Evolutionary conservation across 2,888 invertebrate species (phyloP).

Genomic region (Stegophylla sp.): DNA sequence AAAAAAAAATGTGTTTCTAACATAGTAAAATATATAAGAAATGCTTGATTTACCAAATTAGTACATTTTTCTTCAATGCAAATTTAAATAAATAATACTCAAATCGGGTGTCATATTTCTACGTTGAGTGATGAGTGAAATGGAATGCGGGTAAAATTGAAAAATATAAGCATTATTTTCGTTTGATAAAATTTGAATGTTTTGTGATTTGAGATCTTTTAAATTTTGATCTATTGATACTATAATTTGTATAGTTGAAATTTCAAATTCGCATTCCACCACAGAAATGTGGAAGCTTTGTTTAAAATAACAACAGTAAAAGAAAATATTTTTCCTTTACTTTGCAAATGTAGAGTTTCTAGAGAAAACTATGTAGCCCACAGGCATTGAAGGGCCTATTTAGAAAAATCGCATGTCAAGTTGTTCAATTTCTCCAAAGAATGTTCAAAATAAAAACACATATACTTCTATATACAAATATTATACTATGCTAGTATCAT

Average conservation of each 20-base stretch:
- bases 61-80: no score
- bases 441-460: slow-evolving; percentile 21
- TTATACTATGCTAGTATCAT: slow-evolving; percentile 2
- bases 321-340: slow-evolving; percentile 1
- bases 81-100: no score
- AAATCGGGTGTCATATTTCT: no score
- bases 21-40: no score
- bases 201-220: neutral
- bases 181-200: neutral
- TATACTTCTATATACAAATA: neutral
- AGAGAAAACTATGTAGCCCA: neutral
- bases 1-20: no score
- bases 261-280: neutral
- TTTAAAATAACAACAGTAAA: neutral
- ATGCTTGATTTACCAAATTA: no score
- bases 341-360: neutral
- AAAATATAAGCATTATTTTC: neutral
- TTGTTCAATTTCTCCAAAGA: slow-evolving; percentile 16
- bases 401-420: slow-evolving; percentile 14
- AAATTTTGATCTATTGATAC: neutral
- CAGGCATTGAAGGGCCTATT: slow-evolving; percentile 25
- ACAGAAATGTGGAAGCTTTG: neutral
- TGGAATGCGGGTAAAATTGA: no score
- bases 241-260: neutral
- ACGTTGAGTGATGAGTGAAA: no score